Base-by-base conservation (phyloP, 2,797 vertebrate genomes). In the Melanotaenia pygmaea region DNA sequence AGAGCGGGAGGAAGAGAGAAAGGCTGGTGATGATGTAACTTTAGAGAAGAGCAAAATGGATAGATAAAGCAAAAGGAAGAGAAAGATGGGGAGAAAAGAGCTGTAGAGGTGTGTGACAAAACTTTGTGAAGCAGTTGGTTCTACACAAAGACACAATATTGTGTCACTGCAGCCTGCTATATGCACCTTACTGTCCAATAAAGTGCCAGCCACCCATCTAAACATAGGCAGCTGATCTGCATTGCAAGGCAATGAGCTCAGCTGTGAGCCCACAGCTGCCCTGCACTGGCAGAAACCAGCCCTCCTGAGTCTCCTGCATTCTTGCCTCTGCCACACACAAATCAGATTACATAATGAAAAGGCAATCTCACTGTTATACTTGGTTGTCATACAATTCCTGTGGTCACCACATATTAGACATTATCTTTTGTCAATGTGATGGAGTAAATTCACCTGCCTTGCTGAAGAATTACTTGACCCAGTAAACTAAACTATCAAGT, bases 11-110 rank as follows among this genome's bases (percentile, higher is more conserved):
- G 51, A 32, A 38, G 77, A 79, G 79, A 81, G 75, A 81, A 43
- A 80, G 77, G 75, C 69, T 70, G 82, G 80, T 82, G 86, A 71
- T 92, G 92, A 92, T 91, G 88, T 92, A 92, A 93, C 89, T 71
- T 76, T 65, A 82, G 81, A 82, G 80, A 88, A 67, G 73, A 70
- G 68, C 63, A 83, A 86, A 89, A 86, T 54, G 66, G 61, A 84
- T 64, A 82, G 76, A 84, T 67, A 65, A 70, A 81, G 64, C 70
- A 34, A 22, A 43, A 63, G 43, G 0, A 18, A 37, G 56, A 73
- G 45, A 68, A 40, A 47, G 47, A 70, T 57, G 45, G 43, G 22
- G 54, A 69, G 50, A 24, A 18, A 3, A 57, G 26, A 37, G 51
- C 28, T 11, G 61, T 28, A 77, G 69, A 73, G 66, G 66, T 82